These are phyloP conservation scores for Mesoligia furuncula DNA, from an alignment of 2,888 invertebrate species.

Conservation along the genomic window DNA sequence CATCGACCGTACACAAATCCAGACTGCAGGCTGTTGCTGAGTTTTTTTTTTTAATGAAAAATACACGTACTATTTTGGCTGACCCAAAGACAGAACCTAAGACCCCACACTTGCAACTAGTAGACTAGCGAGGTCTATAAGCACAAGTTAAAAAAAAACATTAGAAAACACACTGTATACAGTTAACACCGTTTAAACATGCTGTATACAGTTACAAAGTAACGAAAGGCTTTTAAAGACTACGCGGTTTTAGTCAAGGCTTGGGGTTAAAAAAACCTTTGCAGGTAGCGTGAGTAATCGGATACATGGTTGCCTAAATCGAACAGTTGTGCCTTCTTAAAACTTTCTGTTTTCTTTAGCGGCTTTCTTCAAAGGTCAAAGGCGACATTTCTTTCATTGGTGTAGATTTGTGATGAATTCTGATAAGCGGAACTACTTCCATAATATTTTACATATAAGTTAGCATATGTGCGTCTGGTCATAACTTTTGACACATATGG, in stretches of 20 bases:
- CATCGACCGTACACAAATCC: not conserved
- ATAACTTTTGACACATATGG: too few species aligned
- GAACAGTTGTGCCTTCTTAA: not conserved
- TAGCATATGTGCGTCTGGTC: too few species aligned
- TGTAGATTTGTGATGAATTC: not conserved
- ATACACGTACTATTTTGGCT: not conserved
- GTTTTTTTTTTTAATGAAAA: not conserved
- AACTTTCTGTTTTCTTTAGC: slow-evolving; percentile 19
- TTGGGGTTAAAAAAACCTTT: slow-evolving; percentile 14
- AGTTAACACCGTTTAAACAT: slow-evolving; percentile 8
- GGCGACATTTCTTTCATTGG: too few species aligned
- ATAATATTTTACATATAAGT: not conserved
- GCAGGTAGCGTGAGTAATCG: slow-evolving; percentile 29
- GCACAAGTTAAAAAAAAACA: not conserved
- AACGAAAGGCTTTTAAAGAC: slow-evolving; percentile 29
- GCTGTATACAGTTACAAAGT: slow-evolving; percentile 25
- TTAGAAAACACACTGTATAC: not conserved
- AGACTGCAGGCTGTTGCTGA: not conserved
- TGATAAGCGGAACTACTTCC: not conserved
- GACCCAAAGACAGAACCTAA: not conserved
- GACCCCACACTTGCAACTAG: not conserved
- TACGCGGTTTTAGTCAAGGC: slow-evolving; percentile 19
- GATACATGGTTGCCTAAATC: slow-evolving; percentile 33
- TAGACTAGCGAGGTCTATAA: not conserved
- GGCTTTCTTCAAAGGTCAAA: not conserved